A percentile compares a stretch with the other conserved stretches of the same genome.
Conservation (phyloP, 2,888 invertebrate species). For the Melitaea athalia region DNA sequence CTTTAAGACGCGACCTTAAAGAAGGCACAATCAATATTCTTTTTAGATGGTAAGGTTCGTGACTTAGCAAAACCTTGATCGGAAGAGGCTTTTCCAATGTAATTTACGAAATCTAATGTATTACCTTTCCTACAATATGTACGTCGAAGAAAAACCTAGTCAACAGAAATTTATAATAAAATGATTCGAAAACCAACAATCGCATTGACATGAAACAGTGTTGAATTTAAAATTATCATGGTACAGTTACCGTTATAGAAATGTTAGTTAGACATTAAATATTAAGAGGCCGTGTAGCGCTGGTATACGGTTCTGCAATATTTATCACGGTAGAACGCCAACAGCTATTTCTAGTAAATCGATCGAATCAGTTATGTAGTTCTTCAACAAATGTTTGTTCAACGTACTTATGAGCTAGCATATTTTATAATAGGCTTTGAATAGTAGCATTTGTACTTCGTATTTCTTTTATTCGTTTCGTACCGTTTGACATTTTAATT, state of each 20-base stretch:
- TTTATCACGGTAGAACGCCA: conserved; percentile 55
- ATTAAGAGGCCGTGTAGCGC: conserved; percentile 58
- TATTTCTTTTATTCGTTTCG: background rate
- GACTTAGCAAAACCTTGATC: conserved; percentile 42
- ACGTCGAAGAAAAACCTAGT: conserved; percentile 13
- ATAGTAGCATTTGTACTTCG: background rate
- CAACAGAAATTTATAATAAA: conserved; percentile 9
- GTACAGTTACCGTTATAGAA: conserved; percentile 61
- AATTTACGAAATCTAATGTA: conserved; percentile 34
- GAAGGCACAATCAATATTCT: conserved; percentile 32
- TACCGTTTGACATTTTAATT: background rate
- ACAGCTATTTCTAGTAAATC: conserved; percentile 70
- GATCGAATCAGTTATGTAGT: conserved; percentile 49
- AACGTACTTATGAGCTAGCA: conserved; percentile 13
- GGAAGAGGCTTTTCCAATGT: conserved; percentile 36
- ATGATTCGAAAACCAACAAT: conserved; percentile 27
- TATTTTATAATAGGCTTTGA: background rate
- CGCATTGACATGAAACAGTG: conserved; percentile 39
- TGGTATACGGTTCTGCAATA: conserved; percentile 53
- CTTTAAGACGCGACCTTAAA: conserved; percentile 30
- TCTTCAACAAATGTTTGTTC: conserved; percentile 23
- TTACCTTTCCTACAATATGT: background rate
- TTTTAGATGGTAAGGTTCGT: conserved; percentile 35
- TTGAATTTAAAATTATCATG: conserved; percentile 62
- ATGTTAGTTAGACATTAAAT: conserved; percentile 72